These are phyloP conservation scores for Halichoeres trimaculatus DNA, from an alignment of 2,113 vertebrate genomes.

Conservation along the genomic window DNA sequence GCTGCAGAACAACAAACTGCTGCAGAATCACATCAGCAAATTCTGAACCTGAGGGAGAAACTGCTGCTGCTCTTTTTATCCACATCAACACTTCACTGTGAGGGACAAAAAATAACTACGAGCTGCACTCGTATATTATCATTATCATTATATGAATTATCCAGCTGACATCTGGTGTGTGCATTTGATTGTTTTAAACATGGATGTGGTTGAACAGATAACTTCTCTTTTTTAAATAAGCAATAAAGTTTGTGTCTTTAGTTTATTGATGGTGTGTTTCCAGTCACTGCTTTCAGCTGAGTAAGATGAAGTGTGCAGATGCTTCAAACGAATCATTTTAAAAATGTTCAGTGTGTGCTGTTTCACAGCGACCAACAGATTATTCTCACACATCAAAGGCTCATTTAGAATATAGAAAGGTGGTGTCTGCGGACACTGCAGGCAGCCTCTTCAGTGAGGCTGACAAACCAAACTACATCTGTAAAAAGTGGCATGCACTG, in stretches of 20 bases:
- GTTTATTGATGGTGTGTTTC: neutral
- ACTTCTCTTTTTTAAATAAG: neutral
- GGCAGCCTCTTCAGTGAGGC: too few relatives aligned
- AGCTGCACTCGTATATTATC: neutral
- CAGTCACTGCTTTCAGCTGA: neutral
- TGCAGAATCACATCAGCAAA: slow-evolving; percentile 26
- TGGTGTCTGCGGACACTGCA: too few relatives aligned
- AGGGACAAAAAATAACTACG: neutral
- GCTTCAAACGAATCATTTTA: neutral
- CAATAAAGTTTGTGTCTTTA: neutral
- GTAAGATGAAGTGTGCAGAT: neutral
- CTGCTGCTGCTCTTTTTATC: slow-evolving; percentile 9
- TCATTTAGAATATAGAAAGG: too few relatives aligned
- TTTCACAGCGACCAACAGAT: neutral
- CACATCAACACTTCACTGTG: neutral
- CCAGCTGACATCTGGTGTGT: neutral
- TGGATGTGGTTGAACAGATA: neutral
- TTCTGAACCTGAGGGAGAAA: slow-evolving; percentile 22
- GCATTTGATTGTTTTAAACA: too few relatives aligned
- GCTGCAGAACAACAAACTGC: slow-evolving; percentile 13
- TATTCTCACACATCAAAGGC: too few relatives aligned
- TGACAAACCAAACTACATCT: too few relatives aligned
- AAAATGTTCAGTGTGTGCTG: neutral
- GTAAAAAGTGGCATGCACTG: too few relatives aligned
- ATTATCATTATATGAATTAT: neutral